Conservation (phyloP, 2,113 vertebrate species). For the Ammospiza caudacuta region DNA sequence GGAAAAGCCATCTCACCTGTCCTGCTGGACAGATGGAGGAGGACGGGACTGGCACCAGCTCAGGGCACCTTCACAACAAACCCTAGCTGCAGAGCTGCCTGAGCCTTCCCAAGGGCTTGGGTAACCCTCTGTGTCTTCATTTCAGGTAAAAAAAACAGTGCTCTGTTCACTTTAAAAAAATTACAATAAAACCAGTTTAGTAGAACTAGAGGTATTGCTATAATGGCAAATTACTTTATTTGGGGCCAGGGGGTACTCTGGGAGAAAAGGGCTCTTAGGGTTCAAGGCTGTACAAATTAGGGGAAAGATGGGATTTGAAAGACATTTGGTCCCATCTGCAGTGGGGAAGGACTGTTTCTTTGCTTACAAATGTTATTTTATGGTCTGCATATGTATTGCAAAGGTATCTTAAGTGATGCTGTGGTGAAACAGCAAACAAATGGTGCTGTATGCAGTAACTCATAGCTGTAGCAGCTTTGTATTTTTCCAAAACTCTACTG, state of each 20-base stretch:
- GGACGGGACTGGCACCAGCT: background rate
- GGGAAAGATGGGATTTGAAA: background rate
- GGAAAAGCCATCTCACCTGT: background rate
- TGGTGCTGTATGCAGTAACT: background rate
- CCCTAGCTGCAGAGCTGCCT: background rate
- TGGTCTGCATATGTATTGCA: background rate
- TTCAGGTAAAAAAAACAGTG: background rate
- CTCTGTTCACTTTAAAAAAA: background rate
- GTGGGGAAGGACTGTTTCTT: background rate
- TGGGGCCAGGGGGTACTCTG: rapidly evolving
- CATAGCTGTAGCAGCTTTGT: background rate
- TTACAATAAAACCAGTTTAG: background rate
- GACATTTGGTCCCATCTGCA: background rate
- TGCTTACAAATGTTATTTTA: background rate
- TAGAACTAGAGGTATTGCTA: background rate
- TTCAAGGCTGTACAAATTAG: background rate
- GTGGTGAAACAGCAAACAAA: background rate
- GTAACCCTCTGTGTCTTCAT: background rate
- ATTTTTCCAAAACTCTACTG: background rate
- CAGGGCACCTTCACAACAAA: background rate
- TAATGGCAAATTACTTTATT: background rate
- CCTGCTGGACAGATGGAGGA: background rate
- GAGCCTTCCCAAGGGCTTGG: background rate
- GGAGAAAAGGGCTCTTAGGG: background rate
- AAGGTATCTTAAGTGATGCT: background rate